Evolutionary conservation across 2,113 vertebrate genomes (phyloP), one percentile per base, ranked within the genome.

Genomic region (Xenopus tropicalis): DNA sequence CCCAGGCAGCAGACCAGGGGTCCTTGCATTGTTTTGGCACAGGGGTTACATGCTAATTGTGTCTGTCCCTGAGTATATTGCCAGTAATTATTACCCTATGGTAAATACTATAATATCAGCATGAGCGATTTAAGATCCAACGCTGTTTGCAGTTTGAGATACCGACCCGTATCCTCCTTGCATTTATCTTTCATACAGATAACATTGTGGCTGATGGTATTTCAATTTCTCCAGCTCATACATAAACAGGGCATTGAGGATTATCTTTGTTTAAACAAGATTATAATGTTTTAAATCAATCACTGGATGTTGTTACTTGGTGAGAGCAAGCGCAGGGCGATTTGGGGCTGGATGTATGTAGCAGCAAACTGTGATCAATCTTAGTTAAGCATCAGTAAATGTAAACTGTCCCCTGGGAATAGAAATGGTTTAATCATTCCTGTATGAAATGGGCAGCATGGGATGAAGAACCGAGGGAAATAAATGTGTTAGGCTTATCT

Each of bases 251-350:
- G 23, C 48, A 58, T 24, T n/a, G 12, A 6, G 63, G 64, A 74
- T 74, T 61, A 67, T 74, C 63, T 61, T 19, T 61, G 72, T 74
- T 67, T 74, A 44, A 57, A 66, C 59, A 73, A 66, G 63, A 73
- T 48, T 66, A 42, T 14, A 67, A 67, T 66, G 72, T 51, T 24
- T 22, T 6, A 44, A 54, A 74, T 74, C 54, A 61, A 67, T 74
- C 72, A 74, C 19, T 72, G 43, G n/a, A 3, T 21, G 48, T 59
- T 44, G 62, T 56, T 43, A 14, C 29, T 21, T n/a, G 52, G 52
- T 20, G 52, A 54, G 16, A 48, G 46, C 46, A 37, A 54, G 14
- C 9, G 14, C 52, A 20, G 52, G 19, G 46, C 12, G 46, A 21
- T 21, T 8, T 21, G 12, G 10, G 4, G 16, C 20, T 48, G 14